phyloP scores from a whole-genome alignment of 2,113 vertebrate genomes.

The Bettongia penicillata region DNA sequence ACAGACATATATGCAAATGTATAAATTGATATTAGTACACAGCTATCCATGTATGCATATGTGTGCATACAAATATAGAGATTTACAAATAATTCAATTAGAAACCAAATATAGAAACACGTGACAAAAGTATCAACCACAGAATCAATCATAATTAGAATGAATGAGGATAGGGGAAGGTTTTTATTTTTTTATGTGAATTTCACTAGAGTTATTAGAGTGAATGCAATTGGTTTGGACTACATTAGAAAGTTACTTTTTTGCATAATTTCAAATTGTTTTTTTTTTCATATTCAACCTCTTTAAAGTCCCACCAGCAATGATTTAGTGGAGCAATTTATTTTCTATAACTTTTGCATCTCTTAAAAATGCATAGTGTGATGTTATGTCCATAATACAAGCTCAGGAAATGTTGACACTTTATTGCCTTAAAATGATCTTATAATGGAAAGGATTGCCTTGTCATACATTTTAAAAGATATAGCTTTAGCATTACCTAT shows the following conservation, averaged over 20 bases:
- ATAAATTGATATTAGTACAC: not conserved
- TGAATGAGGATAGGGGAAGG: not conserved
- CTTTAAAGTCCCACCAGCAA: not conserved
- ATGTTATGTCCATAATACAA: not conserved
- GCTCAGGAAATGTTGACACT: not conserved
- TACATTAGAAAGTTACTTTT: not conserved
- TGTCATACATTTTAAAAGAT: not conserved
- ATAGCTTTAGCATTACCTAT: not conserved
- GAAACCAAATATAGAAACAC: not conserved
- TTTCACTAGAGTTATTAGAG: not conserved
- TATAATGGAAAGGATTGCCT: not conserved
- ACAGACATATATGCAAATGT: no score
- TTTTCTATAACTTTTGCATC: not conserved
- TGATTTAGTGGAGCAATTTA: not conserved
- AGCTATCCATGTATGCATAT: not conserved
- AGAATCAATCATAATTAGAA: not conserved
- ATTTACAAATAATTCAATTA: not conserved
- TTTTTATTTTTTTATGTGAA: not conserved
- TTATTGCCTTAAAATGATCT: not conserved
- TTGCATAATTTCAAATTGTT: not conserved
- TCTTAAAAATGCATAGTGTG: not conserved
- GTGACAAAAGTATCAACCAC: not conserved
- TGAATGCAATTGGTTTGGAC: not conserved
- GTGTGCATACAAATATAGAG: not conserved
- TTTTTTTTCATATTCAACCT: not conserved